Percentiles rank a stretch among this genome's conserved stretches.
These are phyloP conservation scores for Chiloscyllium plagiosum DNA, from an alignment of 2,113 vertebrate genomes.

Conservation along the genomic window DNA sequence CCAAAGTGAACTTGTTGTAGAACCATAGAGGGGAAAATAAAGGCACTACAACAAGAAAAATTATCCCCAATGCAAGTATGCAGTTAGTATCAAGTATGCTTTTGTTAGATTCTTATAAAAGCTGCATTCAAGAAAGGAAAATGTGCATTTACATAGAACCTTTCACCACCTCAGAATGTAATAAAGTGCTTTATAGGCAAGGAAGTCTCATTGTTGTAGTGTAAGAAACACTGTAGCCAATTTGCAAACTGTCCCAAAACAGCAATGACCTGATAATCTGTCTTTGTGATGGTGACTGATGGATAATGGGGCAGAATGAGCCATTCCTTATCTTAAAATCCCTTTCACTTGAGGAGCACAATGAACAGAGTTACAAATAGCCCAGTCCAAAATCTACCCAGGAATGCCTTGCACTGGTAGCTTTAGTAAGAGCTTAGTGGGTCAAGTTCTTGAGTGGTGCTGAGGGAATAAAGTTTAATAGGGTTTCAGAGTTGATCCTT, in stretches of 20 bases:
- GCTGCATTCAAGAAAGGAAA: not conserved
- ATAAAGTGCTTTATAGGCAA: not conserved
- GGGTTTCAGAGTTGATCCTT: not conserved
- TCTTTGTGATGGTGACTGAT: not conserved
- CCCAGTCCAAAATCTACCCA: not conserved
- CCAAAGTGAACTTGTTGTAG: not conserved
- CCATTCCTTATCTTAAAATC: not conserved
- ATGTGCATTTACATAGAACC: not conserved
- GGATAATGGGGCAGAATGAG: not conserved
- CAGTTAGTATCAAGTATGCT: not conserved
- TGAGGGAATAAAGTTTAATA: not conserved
- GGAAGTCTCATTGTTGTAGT: not conserved
- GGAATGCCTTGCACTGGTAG: not conserved
- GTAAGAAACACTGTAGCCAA: not conserved
- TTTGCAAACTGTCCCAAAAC: not conserved
- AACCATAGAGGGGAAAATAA: not conserved
- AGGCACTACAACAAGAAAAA: not conserved
- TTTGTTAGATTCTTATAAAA: not conserved
- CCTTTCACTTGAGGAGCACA: not conserved
- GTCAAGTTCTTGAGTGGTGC: not conserved
- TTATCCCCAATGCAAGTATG: not conserved
- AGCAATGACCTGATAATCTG: not conserved
- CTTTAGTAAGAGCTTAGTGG: not conserved
- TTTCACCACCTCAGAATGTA: not conserved
- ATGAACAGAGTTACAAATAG: not conserved